phyloP scores from a whole-genome alignment of 2,888 invertebrate species.

The Hermodice carunculata region DNA sequence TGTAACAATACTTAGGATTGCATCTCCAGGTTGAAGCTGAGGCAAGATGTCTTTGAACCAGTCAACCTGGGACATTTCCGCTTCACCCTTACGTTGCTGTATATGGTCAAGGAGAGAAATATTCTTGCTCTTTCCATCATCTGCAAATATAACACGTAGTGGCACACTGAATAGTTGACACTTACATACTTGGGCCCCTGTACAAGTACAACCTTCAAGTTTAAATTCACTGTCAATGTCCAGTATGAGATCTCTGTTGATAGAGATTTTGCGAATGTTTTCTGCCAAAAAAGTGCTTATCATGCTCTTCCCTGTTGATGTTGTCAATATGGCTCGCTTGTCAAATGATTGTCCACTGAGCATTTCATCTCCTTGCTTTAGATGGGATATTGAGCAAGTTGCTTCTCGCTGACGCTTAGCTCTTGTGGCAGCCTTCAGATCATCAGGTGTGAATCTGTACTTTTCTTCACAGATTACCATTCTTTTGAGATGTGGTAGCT shows the following conservation, averaged over 20 bases:
- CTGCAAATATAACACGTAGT: too few relatives aligned
- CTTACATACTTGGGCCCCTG: too few relatives aligned
- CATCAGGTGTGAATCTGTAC: conserved; percentile 33
- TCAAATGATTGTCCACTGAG: background rate
- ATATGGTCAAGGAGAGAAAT: too few relatives aligned
- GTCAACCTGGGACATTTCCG: conserved; percentile 7
- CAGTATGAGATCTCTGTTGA: background rate
- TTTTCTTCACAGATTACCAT: conserved; percentile 37
- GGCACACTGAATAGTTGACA: too few relatives aligned
- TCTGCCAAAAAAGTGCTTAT: background rate
- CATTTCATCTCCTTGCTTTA: conserved; percentile 9
- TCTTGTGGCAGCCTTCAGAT: conserved; percentile 20
- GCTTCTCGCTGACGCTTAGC: background rate
- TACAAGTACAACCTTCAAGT: background rate
- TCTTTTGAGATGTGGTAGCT: conserved; percentile 12
- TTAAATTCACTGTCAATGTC: conserved; percentile 3
- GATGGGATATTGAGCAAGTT: background rate
- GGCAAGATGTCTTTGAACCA: background rate
- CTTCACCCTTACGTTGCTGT: background rate
- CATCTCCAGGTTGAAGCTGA: background rate
- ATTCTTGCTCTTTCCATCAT: too few relatives aligned
- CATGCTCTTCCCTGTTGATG: background rate
- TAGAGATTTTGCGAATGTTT: background rate
- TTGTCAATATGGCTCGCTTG: background rate
- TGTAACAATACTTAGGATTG: background rate